Evolutionary conservation across 2,888 invertebrate species (phyloP).

Genomic region (Piscicola geometra): DNA sequence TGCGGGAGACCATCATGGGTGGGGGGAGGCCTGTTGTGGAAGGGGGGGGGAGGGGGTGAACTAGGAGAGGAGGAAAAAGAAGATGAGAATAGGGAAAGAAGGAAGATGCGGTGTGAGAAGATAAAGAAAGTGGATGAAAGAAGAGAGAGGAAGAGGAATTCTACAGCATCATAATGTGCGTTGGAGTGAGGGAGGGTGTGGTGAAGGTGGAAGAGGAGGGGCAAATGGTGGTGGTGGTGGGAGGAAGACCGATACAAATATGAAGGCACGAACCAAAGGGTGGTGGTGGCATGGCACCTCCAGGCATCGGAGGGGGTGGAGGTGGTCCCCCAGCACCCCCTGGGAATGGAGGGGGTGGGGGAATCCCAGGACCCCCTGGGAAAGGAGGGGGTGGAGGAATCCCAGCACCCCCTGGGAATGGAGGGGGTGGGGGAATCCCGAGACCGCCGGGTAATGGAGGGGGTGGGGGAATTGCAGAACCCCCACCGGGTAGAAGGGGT

Average conservation of each 20-base stretch:
- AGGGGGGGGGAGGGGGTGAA: conserved; percentile 62
- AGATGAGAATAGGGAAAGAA: no score
- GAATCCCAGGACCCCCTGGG: conserved; percentile 52
- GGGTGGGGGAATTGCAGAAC: conserved; percentile 53
- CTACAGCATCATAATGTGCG: no score
- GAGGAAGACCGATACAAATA: conserved; percentile 58
- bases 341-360: conserved; percentile 39
- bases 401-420: conserved; percentile 52
- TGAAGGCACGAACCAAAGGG: conserved; percentile 70
- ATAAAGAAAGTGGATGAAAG: no score
- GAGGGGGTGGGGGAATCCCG: conserved; percentile 52
- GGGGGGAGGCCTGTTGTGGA: not conserved
- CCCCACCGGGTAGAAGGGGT: conserved; percentile 50
- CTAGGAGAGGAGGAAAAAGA: conserved; percentile 61
- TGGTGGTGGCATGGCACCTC: no score
- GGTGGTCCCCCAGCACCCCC: conserved; percentile 41
- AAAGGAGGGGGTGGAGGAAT: conserved; percentile 50
- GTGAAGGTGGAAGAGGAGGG: no score
- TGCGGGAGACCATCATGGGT: conserved; percentile 62
- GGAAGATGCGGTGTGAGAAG: no score
- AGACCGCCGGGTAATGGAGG: conserved; percentile 54
- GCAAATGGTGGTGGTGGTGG: no score
- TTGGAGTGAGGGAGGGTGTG: no score
- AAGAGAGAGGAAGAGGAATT: no score
- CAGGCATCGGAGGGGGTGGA: conserved; percentile 44